These are phyloP conservation scores for Penelope pileata DNA, from an alignment of 2,113 vertebrate genomes.

Conservation along the genomic window DNA sequence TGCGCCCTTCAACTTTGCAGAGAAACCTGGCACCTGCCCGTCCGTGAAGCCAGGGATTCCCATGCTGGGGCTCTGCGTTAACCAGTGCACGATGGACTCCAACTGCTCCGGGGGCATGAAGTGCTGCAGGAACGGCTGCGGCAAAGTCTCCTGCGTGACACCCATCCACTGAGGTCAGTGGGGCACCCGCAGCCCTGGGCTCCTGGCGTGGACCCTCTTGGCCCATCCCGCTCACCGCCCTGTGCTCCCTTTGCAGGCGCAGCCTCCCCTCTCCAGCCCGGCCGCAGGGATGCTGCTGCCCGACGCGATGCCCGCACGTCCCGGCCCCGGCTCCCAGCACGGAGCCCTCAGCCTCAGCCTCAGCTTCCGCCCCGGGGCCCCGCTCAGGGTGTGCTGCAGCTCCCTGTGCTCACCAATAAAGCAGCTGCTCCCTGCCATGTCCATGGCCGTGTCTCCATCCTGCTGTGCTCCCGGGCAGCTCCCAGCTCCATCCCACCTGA, in stretches of 20 bases:
- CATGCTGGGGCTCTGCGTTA: background rate
- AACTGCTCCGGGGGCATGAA: constrained; percentile 2
- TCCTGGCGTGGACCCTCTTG: accelerated
- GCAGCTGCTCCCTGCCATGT: background rate
- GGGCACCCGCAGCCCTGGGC: background rate
- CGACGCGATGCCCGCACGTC: background rate
- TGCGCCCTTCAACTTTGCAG: background rate
- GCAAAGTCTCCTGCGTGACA: background rate
- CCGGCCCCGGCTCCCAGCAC: background rate
- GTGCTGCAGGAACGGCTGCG: constrained; percentile 55
- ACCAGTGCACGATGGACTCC: constrained; percentile 21
- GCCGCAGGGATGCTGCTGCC: constrained; percentile 26
- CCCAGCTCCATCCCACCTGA: background rate
- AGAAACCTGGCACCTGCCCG: constrained; percentile 56
- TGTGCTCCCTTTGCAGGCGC: constrained; percentile 31
- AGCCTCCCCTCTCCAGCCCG: background rate
- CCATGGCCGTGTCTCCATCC: background rate
- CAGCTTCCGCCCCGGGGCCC: background rate
- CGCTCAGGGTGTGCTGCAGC: background rate
- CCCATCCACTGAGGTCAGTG: constrained; percentile 45
- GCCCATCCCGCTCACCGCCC: background rate
- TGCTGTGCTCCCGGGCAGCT: background rate
- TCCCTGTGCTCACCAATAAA: constrained; percentile 49
- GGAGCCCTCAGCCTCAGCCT: constrained; percentile 42
- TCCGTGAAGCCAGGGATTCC: background rate